phyloP scores from a whole-genome alignment of 1,140 invertebrate genomes.

The Hesperophylax magnus region DNA sequence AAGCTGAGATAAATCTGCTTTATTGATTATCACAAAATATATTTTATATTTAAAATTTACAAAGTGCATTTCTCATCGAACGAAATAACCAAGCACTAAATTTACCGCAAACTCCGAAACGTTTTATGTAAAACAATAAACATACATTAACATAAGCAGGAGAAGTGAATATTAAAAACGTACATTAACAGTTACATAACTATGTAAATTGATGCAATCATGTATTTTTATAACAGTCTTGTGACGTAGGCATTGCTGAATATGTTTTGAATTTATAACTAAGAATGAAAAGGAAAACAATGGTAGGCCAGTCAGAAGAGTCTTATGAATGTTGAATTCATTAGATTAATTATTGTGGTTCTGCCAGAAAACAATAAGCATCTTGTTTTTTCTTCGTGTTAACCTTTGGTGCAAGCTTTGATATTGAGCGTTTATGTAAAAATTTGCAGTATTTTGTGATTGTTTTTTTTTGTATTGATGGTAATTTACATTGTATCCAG shows the following conservation, averaged over 20 bases:
- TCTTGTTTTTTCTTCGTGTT: too few species aligned
- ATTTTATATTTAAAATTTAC: too few species aligned
- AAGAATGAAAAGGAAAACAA: conserved; percentile 48
- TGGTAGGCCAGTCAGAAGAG: conserved; percentile 35
- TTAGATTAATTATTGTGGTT: conserved; percentile 16
- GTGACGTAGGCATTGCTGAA: conserved; percentile 40
- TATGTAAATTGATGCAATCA: conserved; percentile 48
- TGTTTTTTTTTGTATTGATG: too few species aligned
- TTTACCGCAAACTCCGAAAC: neutral
- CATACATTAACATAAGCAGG: conserved; percentile 37
- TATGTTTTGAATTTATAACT: conserved; percentile 48
- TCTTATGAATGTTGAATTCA: conserved; percentile 35
- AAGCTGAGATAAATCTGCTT: too few species aligned
- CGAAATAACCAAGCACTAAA: too few species aligned
- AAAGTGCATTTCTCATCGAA: too few species aligned
- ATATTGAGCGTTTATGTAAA: too few species aligned
- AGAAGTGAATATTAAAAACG: conserved; percentile 42
- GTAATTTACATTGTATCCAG: too few species aligned
- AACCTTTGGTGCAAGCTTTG: too few species aligned
- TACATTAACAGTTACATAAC: conserved; percentile 46
- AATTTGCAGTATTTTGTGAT: too few species aligned
- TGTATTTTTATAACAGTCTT: conserved; percentile 42
- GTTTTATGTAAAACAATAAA: conserved; percentile 3
- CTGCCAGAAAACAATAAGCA: too few species aligned
- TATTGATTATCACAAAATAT: too few species aligned